Evolutionary conservation across 2,797 vertebrate genomes (phyloP), one percentile per base, ranked within the genome.

Genomic region (Phylloscopus collybita): DNA sequence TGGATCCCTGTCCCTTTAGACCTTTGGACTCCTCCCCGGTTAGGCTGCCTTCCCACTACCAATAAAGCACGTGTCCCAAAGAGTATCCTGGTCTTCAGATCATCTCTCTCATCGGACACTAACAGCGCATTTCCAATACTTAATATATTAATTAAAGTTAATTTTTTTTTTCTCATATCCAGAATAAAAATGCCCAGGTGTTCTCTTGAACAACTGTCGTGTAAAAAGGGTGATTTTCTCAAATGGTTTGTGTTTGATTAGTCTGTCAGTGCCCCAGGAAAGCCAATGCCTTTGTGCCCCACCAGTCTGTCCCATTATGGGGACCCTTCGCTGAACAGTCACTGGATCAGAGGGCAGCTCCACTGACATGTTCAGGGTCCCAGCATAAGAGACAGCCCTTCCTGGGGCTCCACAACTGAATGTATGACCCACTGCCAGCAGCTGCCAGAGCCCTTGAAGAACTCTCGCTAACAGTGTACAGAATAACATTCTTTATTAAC

Each of bases 151-250:
- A 72, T 94, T 90, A 51, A 75, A 72, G 50, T 81, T 66, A 97
- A 64, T 90, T 90, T 97, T 16, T 91, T 88, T 75, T 49, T 95
- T 87, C 49, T 78, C 64, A 91, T 86, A 75, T 94, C 59, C 67
- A 74, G 38, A 85, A 86, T 84, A 83, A 94, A 95, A 90, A 92
- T 92, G 65, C 81, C 93, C 88, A 64, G 90, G 85, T 95, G 82
- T 88, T 93, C 75, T 96, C 93, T 97, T 95, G 93, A 97, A 51
- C 16, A 44, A 11, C 27, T 73, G 9, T 38, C 45, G 21, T 40
- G 45, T 60, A 21, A 21, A 60, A 53, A 38, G 45, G 8, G 3
- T 51, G 29, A 60, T 66, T 45, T 66, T 80, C 29, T 53, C 29
- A 53, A 30, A 17, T 23, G 3, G 3, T 51, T 59, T 38, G 45